Evolutionary conservation across 2,888 invertebrate genomes (phyloP).

Genomic region (Onchidella celtica): DNA sequence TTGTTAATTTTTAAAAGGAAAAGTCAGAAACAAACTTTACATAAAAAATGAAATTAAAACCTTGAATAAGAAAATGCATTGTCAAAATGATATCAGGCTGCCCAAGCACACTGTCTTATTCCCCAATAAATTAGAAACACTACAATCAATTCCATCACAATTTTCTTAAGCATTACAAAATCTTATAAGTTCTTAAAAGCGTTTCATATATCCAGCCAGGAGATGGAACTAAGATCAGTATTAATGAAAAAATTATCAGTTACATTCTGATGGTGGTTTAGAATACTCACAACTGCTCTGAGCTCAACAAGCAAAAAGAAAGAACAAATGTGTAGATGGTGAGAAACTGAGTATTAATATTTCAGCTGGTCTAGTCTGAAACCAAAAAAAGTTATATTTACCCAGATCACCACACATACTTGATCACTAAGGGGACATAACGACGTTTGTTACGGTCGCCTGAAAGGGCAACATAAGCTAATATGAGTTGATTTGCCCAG

Average conservation of each 20-base stretch:
- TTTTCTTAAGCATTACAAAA: no score
- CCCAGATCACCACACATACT: slow-evolving; percentile 39
- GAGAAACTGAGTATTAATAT: not conserved
- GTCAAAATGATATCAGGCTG: no score
- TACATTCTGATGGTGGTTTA: not conserved
- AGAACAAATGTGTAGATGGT: not conserved
- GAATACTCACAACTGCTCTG: not conserved
- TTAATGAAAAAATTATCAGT: not conserved
- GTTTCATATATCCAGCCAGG: not conserved
- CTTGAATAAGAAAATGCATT: no score
- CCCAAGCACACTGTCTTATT: no score
- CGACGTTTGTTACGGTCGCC: slow-evolving; percentile 10
- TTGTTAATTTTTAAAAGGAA: no score
- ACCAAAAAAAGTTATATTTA: not conserved
- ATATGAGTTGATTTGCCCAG: not conserved
- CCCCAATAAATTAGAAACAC: no score
- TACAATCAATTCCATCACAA: no score
- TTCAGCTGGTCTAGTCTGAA: not conserved
- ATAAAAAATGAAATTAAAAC: no score
- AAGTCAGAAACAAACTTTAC: no score
- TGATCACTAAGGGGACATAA: slow-evolving; percentile 36
- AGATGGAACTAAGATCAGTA: not conserved
- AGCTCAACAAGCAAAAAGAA: not conserved
- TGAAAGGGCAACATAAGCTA: slow-evolving; percentile 16
- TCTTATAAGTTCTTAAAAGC: no score